Base-by-base conservation (phyloP, 2,113 vertebrate species). In the Leptodactylus fuscus region DNA sequence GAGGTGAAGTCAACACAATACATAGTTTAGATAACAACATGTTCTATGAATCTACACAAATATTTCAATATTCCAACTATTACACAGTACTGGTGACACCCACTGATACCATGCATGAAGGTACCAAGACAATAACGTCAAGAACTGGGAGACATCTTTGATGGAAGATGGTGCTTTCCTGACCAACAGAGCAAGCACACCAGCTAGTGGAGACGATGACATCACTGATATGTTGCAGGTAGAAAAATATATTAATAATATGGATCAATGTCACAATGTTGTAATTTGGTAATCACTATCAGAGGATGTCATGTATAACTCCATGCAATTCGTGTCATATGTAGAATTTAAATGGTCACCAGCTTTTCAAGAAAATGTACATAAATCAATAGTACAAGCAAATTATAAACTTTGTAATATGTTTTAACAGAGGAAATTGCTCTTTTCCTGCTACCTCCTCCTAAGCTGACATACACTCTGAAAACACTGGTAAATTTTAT, bases 1-100 rank as follows among this genome's bases (percentile, higher is more conserved):
- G 71, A 62, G 38, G 20, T 84, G 71, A 76, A 49, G 53, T 84
- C 82, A 76, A 65, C 71, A 84, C 71, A 67, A 36, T 16, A 22
- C 9, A 15, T 34, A 34, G 29, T 5, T 65, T 18, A 32, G 27
- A 65, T 34, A 69, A 36, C 13, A 69, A 36, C 13, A 36, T 18
- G 20, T 10, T 69, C 7, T 69, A 69, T 38, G 16, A 69, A 36
- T 4, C 34, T 36, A 20, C 65, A 16, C 32, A 69, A 65, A 9
- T 62, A 27, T 29, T 13, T 12, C 11, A 62, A 62, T 58, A n/a
- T 58, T 24, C 53, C 20, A n/a, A 32, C 60, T 34, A 22, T 69
- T 36, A 36, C 38, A 69, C 32, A 69, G 38, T 36, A 16, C 34
- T 9, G 16, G 6, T 34, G 32, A 67, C 62, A 60, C 3, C n/a